A percentile compares a stretch with the other conserved stretches of the same genome.
Evolutionary conservation across 2,888 invertebrate genomes (phyloP).

Genomic region (Ophonus ardosiacus): DNA sequence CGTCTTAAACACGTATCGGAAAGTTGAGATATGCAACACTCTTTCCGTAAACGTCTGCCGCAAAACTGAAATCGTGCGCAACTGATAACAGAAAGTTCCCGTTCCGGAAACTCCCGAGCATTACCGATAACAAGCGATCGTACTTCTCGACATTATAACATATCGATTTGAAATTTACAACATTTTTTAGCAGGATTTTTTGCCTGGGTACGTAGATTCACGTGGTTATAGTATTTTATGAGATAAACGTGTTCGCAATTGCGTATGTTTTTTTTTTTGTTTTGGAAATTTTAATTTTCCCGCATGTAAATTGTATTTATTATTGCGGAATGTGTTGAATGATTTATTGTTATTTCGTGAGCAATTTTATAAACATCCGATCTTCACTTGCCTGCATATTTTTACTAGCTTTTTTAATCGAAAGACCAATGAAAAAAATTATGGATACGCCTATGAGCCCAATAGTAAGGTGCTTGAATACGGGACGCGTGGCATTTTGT

Average conservation of each 20-base stretch:
- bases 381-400: too few species aligned
- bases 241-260: neutral
- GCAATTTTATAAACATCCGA: too few species aligned
- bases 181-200: conserved; percentile 26
- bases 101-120: conserved; percentile 20
- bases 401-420: too few species aligned
- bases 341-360: neutral
- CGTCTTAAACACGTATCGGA: neutral
- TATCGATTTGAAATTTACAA: conserved; percentile 50
- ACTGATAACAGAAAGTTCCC: conserved; percentile 33
- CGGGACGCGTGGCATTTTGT: too few species aligned
- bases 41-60: conserved; percentile 9
- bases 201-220: neutral
- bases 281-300: neutral
- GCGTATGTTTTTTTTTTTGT: neutral
- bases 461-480: too few species aligned
- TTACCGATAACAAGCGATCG: conserved; percentile 26
- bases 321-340: neutral
- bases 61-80: conserved; percentile 37
- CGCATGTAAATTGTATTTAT: neutral
- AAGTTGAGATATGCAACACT: conserved; percentile 3
- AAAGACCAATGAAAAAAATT: too few species aligned
- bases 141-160: conserved; percentile 24
- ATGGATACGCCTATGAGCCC: too few species aligned
- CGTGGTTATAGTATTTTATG: conserved; percentile 13